Percentiles rank a stretch among this genome's conserved stretches.
phyloP scores from a whole-genome alignment of 2,113 vertebrate species.

The Brachionichthys hirsutus region DNA sequence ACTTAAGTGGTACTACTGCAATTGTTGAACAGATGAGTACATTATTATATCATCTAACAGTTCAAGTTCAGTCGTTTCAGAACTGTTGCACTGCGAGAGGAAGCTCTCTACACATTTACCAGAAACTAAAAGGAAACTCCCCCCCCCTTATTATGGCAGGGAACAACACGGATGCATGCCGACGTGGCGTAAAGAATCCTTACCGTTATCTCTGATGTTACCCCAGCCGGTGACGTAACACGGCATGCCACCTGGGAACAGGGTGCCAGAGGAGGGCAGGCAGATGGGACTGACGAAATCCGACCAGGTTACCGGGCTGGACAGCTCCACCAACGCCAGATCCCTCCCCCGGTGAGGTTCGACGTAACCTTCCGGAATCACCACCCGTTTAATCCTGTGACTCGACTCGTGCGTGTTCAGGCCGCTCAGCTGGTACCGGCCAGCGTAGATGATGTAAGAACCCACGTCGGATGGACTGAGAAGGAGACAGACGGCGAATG shows the following conservation, averaged over 20 bases:
- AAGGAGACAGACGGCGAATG: conserved; percentile 1
- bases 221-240: conserved; percentile 82
- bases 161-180: too few species aligned
- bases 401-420: conserved; percentile 28
- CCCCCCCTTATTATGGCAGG: too few species aligned
- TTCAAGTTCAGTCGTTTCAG: too few species aligned
- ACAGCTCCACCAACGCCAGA: conserved; percentile 72
- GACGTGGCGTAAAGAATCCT: conserved; percentile 2
- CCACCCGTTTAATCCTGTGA: conserved; percentile 43
- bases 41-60: too few species aligned
- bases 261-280: conserved; percentile 53
- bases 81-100: too few species aligned
- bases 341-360: conserved; percentile 72
- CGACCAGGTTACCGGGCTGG: conserved; percentile 59
- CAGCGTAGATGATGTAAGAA: conserved; percentile 66
- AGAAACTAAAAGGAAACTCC: too few species aligned
- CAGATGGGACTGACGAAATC: conserved; percentile 70
- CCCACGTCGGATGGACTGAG: conserved; percentile 48
- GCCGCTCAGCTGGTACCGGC: conserved; percentile 62
- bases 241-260: conserved; percentile 58
- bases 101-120: too few species aligned
- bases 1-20: too few species aligned
- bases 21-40: too few species aligned
- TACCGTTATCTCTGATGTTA: conserved; percentile 65
- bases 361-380: conserved; percentile 70